Evolutionary conservation across 1,140 invertebrate genomes (phyloP).

Genomic region (Anthonomus grandis): DNA sequence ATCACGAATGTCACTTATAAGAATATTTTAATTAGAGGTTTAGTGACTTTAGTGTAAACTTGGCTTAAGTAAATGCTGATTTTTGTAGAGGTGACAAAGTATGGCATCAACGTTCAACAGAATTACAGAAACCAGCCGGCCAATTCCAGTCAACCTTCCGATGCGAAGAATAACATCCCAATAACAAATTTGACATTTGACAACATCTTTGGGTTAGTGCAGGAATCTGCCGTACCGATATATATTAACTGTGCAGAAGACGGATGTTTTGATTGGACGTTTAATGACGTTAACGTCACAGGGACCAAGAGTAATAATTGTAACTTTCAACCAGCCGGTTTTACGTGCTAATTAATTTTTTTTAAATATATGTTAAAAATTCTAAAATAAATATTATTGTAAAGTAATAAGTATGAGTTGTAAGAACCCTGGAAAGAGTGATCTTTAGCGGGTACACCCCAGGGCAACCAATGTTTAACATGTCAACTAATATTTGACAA

Average conservation of each 20-base stretch:
- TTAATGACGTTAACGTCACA: background rate
- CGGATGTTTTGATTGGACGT: conserved; percentile 13
- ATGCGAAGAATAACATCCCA: conserved; percentile 13
- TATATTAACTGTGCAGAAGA: conserved; percentile 12
- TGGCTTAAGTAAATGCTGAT: background rate
- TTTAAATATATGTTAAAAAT: background rate
- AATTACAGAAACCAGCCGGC: conserved; percentile 8
- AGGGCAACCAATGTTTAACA: too few relatives aligned
- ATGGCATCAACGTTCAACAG: conserved; percentile 9
- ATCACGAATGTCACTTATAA: conserved; percentile 23
- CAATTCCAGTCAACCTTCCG: background rate
- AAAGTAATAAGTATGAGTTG: too few relatives aligned
- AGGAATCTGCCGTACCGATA: background rate
- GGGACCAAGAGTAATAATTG: conserved; percentile 6
- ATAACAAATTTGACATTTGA: conserved; percentile 6
- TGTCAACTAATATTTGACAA: too few relatives aligned
- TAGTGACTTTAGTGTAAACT: background rate
- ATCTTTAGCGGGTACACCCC: too few relatives aligned
- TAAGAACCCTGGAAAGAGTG: too few relatives aligned
- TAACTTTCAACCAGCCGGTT: background rate
- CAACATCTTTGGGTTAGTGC: conserved; percentile 3
- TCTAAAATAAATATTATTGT: background rate
- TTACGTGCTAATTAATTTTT: conserved; percentile 1
- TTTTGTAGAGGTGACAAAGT: background rate
- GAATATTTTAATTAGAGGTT: conserved; percentile 22